A percentile compares a stretch with the other conserved stretches of the same genome.
Evolutionary conservation across 2,113 vertebrate species (phyloP).

Genomic region (Anarhynchus alexandrinus): DNA sequence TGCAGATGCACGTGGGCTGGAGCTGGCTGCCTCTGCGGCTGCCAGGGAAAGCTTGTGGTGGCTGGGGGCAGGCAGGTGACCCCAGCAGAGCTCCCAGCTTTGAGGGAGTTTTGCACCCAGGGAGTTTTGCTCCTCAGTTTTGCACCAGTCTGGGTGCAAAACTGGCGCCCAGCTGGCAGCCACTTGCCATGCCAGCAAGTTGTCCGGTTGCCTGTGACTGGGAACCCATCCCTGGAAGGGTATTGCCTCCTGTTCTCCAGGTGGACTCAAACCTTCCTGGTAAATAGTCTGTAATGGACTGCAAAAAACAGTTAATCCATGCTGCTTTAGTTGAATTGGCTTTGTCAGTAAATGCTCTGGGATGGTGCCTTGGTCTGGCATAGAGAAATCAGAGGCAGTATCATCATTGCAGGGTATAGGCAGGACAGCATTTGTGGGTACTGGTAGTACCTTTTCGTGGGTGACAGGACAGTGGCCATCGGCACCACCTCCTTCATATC

Average conservation of each 20-base stretch:
- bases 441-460: background rate
- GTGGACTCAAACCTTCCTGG: background rate
- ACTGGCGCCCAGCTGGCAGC: background rate
- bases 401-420: background rate
- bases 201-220: background rate
- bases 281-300: background rate
- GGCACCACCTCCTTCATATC: background rate
- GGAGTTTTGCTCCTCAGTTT: background rate
- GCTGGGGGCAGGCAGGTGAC: background rate
- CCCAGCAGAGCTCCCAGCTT: background rate
- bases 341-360: background rate
- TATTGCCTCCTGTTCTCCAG: background rate
- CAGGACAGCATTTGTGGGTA: background rate
- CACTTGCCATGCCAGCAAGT: background rate
- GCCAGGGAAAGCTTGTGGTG: background rate
- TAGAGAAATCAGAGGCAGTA: background rate
- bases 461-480: background rate
- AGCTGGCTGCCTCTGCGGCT: background rate
- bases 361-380: background rate
- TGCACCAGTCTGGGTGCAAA: background rate
- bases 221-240: background rate
- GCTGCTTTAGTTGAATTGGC: background rate
- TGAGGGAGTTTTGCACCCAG: background rate
- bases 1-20: background rate
- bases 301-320: background rate